Conservation (phyloP, 1,140 invertebrate species). For the Diorhabda carinulata region DNA sequence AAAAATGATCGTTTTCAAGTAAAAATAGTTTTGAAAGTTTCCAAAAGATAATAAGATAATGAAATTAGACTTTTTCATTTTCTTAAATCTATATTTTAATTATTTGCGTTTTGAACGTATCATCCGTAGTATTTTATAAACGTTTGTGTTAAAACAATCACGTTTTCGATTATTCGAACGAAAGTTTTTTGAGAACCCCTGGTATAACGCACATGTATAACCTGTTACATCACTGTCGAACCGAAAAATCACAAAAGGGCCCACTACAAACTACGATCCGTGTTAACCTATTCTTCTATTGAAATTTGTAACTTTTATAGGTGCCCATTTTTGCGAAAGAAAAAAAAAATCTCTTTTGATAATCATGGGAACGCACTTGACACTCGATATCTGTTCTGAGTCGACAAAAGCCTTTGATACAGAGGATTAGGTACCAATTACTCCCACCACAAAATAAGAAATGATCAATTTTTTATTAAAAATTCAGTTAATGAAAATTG, state of each 20-base stretch:
- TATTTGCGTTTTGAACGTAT: too few relatives aligned
- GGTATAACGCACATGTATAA: slow-evolving; percentile 4
- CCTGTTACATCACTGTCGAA: slow-evolving; percentile 36
- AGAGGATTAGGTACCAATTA: slow-evolving; percentile 9
- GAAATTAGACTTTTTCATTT: background rate
- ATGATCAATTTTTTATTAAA: too few relatives aligned
- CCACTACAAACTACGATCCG: slow-evolving; percentile 24
- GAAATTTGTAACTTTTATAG: slow-evolving; percentile 45
- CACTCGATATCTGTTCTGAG: slow-evolving; percentile 37
- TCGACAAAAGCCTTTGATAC: slow-evolving; percentile 19
- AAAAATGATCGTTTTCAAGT: too few relatives aligned
- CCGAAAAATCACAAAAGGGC: slow-evolving; percentile 27
- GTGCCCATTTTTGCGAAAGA: slow-evolving; percentile 35
- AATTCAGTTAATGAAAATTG: too few relatives aligned
- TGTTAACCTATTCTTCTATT: slow-evolving; percentile 27
- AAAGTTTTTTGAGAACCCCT: slow-evolving; percentile 15
- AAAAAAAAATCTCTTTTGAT: slow-evolving; percentile 31
- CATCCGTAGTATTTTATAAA: too few relatives aligned
- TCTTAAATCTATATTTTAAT: too few relatives aligned
- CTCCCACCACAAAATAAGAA: background rate
- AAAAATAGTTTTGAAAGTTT: too few relatives aligned
- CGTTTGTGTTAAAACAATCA: too few relatives aligned
- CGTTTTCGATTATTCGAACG: too few relatives aligned
- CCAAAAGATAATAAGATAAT: too few relatives aligned
- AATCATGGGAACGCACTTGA: slow-evolving; percentile 45